Evolutionary conservation across 2,888 invertebrate genomes (phyloP).

Genomic region (Zootermopsis nevadensis): DNA sequence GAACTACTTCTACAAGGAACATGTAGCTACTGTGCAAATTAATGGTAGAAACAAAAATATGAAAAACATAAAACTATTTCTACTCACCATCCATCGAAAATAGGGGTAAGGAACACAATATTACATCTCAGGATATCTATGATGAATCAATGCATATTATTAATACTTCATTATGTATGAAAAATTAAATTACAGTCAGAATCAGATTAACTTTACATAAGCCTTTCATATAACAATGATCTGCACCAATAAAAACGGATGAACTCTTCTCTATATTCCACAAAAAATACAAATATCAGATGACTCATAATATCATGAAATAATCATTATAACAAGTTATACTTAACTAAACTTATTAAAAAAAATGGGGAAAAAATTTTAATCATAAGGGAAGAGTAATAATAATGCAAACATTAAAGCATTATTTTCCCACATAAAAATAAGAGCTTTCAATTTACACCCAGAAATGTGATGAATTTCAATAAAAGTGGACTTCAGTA

Average conservation of each 20-base stretch:
- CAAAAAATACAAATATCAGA: background rate
- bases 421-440: no score
- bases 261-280: constrained; percentile 12
- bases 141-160: background rate
- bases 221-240: background rate
- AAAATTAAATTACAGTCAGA: background rate
- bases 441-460: constrained; percentile 1
- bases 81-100: constrained; percentile 28
- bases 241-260: constrained; percentile 51
- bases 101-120: background rate
- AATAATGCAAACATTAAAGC: no score
- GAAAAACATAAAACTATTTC: background rate
- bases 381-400: no score
- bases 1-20: constrained; percentile 25
- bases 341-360: background rate
- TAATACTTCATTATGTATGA: constrained; percentile 3
- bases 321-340: background rate
- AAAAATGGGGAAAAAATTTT: background rate
- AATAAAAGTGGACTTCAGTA: no score
- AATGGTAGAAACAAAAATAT: background rate
- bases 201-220: background rate
- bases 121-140: background rate
- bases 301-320: background rate
- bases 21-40: constrained; percentile 31
- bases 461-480: background rate